Base-by-base conservation (phyloP, 1,140 invertebrate species). In the Cydia pomonella region DNA sequence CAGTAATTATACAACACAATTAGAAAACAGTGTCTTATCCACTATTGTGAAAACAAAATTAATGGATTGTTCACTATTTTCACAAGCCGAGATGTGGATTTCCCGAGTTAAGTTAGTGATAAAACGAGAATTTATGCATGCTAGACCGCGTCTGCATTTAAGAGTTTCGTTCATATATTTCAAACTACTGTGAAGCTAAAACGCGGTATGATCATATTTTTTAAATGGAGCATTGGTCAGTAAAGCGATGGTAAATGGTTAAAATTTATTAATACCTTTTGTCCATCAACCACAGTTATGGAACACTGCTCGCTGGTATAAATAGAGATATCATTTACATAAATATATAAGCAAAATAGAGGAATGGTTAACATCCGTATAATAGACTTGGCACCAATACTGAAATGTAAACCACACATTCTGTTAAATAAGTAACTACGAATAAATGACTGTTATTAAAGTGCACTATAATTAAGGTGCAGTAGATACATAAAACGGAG, bases 81-180 rank as follows among this genome's bases (percentile, higher is more conserved):
- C 27, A 33, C 27, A 69, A 33, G 27, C 29, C n/a, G 29, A 69
- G 16, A 69, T 69, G 27, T 38, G 29, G 64, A 69, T 59, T 69
- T 69, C 41, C 29, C 64, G 64, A 33, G 64, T 38, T 69, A 38
- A 27, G 64, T 69, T 38, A 38, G 64, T 69, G 64, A 69, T 69
- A 69, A 69, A 38, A 69, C 29, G 29, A 27, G 64, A 69, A 33
- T 69, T 41, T 69, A 69, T 69, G 27, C 27, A 33, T 29, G 27
- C 64, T n/a, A 69, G n/a, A 69, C n/a, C 64, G 64, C 27, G 10
- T 41, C 64, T 69, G 64, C 27, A 38, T 41, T 69, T 69, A 69
- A 69, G 41, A 69, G 64, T 69, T 69, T 69, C 64, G 33, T 69
- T 38, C 64, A 41, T 69, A 69, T 38, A 69, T 69, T 69, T 69